phyloP scores from a whole-genome alignment of 2,888 invertebrate genomes.

The Spilarctia lutea region DNA sequence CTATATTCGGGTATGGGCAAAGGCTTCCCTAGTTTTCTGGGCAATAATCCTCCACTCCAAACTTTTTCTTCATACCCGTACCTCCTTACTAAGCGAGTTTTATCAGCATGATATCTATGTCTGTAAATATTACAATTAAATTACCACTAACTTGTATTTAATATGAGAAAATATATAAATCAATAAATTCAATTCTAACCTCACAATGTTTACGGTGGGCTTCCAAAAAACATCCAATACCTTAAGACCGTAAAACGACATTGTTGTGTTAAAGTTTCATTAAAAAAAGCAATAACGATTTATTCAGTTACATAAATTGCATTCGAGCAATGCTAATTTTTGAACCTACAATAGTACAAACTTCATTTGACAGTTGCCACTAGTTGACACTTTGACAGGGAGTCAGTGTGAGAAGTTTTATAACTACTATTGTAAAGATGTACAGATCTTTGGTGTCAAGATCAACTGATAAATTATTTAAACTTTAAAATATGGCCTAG shows the following conservation, averaged over 20 bases:
- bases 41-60: conserved; percentile 89
- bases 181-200: conserved; percentile 61
- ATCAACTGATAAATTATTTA: too few species aligned
- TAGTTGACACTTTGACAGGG: background rate
- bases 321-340: background rate
- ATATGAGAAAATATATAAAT: background rate
- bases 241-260: conserved; percentile 72
- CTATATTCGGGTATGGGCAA: conserved; percentile 90
- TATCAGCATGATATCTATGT: conserved; percentile 88
- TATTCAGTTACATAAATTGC: background rate
- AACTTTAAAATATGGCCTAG: too few species aligned
- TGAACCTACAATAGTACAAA: background rate
- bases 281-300: background rate
- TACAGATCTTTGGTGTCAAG: too few species aligned
- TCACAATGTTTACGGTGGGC: conserved; percentile 73
- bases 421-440: too few species aligned
- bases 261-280: conserved; percentile 31
- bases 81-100: conserved; percentile 88
- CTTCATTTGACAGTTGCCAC: background rate
- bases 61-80: conserved; percentile 91
- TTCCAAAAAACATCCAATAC: conserved; percentile 74
- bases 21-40: conserved; percentile 86
- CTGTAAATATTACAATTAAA: conserved; percentile 58
- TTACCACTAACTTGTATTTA: background rate
- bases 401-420: too few species aligned